These are phyloP conservation scores for Halichoeres trimaculatus DNA, from an alignment of 2,113 vertebrate species.

Conservation along the genomic window DNA sequence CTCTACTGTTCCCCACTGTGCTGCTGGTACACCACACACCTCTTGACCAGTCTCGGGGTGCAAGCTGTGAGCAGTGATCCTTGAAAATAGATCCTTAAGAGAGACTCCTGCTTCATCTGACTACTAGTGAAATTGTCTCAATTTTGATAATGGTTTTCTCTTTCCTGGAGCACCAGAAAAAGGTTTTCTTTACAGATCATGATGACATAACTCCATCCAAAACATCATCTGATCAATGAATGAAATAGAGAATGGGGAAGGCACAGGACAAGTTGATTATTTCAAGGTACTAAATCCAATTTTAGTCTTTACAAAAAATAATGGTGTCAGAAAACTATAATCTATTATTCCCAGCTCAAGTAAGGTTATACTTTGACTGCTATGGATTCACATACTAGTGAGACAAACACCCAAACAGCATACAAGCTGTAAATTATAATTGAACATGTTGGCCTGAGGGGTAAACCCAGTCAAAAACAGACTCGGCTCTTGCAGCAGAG, in stretches of 20 bases:
- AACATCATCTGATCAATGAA: background rate
- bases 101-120: background rate
- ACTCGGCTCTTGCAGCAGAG: background rate
- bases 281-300: background rate
- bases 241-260: background rate
- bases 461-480: constrained; percentile 9
- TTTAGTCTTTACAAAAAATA: background rate
- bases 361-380: background rate
- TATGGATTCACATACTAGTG: background rate
- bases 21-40: constrained; percentile 7
- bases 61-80: background rate
- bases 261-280: background rate
- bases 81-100: constrained; percentile 2
- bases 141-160: constrained; percentile 1
- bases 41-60: constrained; percentile 12
- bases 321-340: background rate
- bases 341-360: background rate
- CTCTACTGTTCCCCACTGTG: background rate
- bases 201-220: background rate
- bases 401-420: constrained; percentile 5
- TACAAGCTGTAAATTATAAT: constrained; percentile 20
- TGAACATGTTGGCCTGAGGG: constrained; percentile 26
- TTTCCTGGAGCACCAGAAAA: background rate
- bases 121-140: background rate
- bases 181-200: background rate